Evolutionary conservation across 2,797 vertebrate genomes (phyloP), one percentile per base, ranked within the genome.

Genomic region (Zonotrichia albicollis): DNA sequence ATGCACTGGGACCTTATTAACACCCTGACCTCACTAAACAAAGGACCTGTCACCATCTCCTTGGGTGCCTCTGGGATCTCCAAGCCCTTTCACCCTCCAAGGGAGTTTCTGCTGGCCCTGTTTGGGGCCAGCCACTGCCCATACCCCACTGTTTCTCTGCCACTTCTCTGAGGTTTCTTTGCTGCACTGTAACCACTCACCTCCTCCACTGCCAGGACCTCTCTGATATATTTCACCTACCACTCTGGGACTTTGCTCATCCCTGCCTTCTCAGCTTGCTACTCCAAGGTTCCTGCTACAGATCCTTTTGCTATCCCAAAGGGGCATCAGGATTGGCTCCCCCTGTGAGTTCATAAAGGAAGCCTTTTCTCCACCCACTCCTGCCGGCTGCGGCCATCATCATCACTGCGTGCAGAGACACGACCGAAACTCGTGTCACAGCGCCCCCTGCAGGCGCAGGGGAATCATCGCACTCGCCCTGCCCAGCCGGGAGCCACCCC

Each of bases 321-420:
- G n/a, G 45, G 17, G 13, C 21, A 34, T 14, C 21, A 57, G n/a
- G 54, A 57, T 23, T 3, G 21, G 21, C 21, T 57, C 10, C n/a
- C n/a, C 14, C n/a, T 6, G 17, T 46, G n/a, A 20, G 53, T 34
- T 34, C 1, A 0, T n/a, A 25, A 45, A n/a, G 32, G 43, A 26
- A 46, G 32, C 22, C 19, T 30, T 30, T 16, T 42, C 27, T 30
- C 54, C 54, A 15, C 22, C 32, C 9, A 4, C 10, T 55, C 25
- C n/a, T 11, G 15, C n/a, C 5, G 6, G 21, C n/a, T 11, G 54
- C 5, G 7, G 22, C 55, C 22, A 34, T 5, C 21, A 6, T 9
- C 57, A 13, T 13, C 57, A 3, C 25, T 2, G 57, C 1, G 11
- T 1, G 34, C 34, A 27, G 34, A 20, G 4, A 20, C 12, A 10